Percentiles rank a stretch among this genome's conserved stretches.
Evolutionary conservation across 2,797 vertebrate species (phyloP).

Genomic region (Phaenicophaeus curvirostris): DNA sequence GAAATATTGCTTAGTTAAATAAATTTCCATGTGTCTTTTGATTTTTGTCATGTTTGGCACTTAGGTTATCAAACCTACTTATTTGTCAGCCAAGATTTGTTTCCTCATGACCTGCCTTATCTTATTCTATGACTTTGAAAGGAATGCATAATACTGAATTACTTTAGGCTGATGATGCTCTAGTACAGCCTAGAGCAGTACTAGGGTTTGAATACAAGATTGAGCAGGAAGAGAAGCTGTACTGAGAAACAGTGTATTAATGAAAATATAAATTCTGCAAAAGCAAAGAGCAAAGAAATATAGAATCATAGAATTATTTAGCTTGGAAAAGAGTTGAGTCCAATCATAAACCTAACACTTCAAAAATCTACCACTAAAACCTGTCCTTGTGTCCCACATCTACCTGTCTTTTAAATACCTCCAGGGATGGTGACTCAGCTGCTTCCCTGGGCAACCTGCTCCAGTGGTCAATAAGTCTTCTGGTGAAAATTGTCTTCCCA

Average conservation of each 20-base stretch:
- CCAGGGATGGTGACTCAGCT: too few relatives aligned
- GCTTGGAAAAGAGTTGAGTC: not conserved
- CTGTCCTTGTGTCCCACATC: not conserved
- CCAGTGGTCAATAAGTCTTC: too few relatives aligned
- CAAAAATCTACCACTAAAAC: not conserved
- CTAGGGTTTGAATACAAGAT: not conserved
- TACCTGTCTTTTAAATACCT: not conserved
- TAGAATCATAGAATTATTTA: not conserved
- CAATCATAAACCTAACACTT: not conserved
- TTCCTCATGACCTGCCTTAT: not conserved
- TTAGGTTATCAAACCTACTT: constrained; percentile 3
- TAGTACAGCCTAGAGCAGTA: too few relatives aligned
- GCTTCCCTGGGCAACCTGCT: too few relatives aligned
- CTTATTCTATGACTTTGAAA: not conserved
- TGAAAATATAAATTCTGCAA: not conserved
- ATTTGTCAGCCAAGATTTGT: not conserved
- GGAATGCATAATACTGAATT: not conserved
- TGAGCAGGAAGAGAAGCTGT: not conserved
- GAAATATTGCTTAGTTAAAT: not conserved
- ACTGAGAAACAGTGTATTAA: not conserved
- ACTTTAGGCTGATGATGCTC: not conserved
- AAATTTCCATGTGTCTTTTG: not conserved
- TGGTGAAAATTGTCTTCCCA: too few relatives aligned
- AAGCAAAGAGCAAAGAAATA: not conserved
- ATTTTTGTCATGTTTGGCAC: not conserved